Percentiles rank a stretch among this genome's conserved stretches.
phyloP scores from a whole-genome alignment of 2,888 invertebrate genomes.

The Aromia moschata region DNA sequence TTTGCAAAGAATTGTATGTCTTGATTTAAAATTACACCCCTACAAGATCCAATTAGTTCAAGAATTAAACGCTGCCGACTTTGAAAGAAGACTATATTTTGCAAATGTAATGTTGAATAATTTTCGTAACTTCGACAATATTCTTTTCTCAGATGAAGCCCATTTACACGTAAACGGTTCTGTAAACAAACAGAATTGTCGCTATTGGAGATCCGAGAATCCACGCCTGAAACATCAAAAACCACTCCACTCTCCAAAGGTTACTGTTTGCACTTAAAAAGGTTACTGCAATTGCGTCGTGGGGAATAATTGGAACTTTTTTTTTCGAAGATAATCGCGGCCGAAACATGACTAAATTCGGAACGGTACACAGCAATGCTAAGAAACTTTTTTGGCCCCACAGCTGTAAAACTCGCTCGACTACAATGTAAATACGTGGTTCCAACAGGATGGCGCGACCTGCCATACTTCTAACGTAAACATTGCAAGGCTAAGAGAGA shows the following conservation, averaged over 20 bases:
- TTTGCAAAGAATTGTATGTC: no score
- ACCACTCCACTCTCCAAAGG: background rate
- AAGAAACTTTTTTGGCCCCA: background rate
- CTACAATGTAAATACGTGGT: background rate
- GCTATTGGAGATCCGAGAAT: background rate
- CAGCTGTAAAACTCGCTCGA: background rate
- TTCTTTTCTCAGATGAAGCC: no score
- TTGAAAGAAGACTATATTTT: no score
- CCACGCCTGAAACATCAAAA: background rate
- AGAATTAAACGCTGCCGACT: no score
- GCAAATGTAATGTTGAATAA: no score
- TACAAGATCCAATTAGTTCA: no score
- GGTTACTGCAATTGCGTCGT: background rate
- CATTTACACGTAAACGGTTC: no score
- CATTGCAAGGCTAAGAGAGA: background rate
- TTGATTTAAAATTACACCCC: no score
- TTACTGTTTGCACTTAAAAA: background rate
- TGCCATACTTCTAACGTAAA: background rate
- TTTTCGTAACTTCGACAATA: no score
- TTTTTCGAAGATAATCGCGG: background rate
- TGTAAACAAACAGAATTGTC: no score
- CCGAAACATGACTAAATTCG: background rate
- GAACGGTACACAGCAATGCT: background rate
- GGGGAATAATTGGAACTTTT: background rate
- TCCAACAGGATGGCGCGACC: background rate